Evolutionary conservation across 2,888 invertebrate genomes (phyloP).

Genomic region (Cheilosia soror): DNA sequence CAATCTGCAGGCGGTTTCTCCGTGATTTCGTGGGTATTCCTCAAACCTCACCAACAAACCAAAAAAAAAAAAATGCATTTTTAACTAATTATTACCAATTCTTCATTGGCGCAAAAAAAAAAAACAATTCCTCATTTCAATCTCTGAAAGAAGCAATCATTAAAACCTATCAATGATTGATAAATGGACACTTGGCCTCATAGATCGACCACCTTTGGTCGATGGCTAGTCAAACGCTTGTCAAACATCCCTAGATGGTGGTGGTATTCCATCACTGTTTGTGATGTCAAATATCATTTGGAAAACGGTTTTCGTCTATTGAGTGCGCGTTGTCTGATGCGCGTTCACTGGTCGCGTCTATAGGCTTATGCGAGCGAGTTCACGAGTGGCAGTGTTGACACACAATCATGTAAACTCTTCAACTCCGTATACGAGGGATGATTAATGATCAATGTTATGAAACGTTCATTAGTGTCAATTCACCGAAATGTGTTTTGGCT

Average conservation of each 20-base stretch:
- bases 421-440: constrained; percentile 46
- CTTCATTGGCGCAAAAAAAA: neutral
- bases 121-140: neutral
- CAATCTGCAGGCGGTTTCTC: constrained; percentile 16
- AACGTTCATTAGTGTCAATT: constrained; percentile 74
- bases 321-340: neutral
- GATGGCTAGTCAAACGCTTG: constrained; percentile 69
- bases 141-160: constrained; percentile 60
- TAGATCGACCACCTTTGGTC: constrained; percentile 71
- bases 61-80: constrained; percentile 22
- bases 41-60: neutral
- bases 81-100: constrained; percentile 37
- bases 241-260: constrained; percentile 69
- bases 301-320: constrained; percentile 54
- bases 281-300: constrained; percentile 57
- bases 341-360: neutral
- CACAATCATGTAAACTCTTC: constrained; percentile 70
- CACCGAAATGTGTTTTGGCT: constrained; percentile 52
- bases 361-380: too few species aligned
- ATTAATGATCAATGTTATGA: constrained; percentile 73
- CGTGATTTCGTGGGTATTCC: constrained; percentile 18
- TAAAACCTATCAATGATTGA: constrained; percentile 60
- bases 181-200: constrained; percentile 69
- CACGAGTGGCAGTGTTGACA: constrained; percentile 57
- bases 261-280: constrained; percentile 57